These are phyloP conservation scores for Aporrectodea caliginosa DNA, from an alignment of 1,140 invertebrate species.

Conservation along the genomic window DNA sequence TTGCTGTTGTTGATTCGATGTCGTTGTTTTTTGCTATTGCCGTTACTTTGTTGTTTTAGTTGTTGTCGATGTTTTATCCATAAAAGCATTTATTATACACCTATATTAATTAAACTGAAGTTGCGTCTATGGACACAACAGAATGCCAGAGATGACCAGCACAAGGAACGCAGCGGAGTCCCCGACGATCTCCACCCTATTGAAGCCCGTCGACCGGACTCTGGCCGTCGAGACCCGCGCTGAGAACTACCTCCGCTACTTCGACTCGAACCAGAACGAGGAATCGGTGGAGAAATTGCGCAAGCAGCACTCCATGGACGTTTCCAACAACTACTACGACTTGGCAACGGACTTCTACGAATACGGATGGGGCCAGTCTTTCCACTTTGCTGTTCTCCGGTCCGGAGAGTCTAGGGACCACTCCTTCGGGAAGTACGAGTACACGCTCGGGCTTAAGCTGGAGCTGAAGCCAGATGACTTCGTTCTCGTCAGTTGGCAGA, in stretches of 20 bases:
- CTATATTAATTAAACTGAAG: too few relatives aligned
- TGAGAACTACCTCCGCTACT: neutral
- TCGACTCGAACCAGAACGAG: neutral
- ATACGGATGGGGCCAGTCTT: conserved; percentile 29
- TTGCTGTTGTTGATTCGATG: too few relatives aligned
- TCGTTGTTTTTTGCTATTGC: too few relatives aligned
- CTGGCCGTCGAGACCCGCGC: neutral
- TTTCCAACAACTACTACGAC: conserved; percentile 24
- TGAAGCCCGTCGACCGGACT: neutral
- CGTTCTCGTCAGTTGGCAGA: conserved; percentile 22
- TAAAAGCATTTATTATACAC: too few relatives aligned
- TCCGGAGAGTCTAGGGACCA: conserved; percentile 13
- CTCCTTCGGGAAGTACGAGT: conserved; percentile 22
- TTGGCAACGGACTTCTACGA: conserved; percentile 29
- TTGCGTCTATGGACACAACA: too few relatives aligned
- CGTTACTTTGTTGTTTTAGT: too few relatives aligned
- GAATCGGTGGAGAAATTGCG: neutral
- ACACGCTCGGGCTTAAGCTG: conserved; percentile 20
- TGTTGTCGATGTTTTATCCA: too few relatives aligned
- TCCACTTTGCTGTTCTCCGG: conserved; percentile 19
- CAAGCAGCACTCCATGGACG: neutral
- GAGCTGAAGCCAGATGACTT: conserved; percentile 9
- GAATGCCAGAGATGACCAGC: too few relatives aligned
- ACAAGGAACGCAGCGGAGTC: neutral
- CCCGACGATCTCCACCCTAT: neutral